Percentiles rank a stretch among this genome's conserved stretches.
Conservation (phyloP, 2,797 vertebrate genomes). For the Distichodus sexfasciatus region DNA sequence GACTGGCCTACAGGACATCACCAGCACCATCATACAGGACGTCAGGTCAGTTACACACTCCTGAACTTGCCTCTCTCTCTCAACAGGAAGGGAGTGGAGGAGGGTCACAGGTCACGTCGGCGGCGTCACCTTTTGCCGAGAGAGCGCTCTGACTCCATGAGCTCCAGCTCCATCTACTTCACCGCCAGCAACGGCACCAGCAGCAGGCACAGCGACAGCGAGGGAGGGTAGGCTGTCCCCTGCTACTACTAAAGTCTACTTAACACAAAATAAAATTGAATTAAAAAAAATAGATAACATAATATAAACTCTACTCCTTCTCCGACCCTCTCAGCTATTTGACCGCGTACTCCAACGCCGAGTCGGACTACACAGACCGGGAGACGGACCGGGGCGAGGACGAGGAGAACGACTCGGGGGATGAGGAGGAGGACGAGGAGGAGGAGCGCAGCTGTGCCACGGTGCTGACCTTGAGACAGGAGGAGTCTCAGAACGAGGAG, state of each 20-base stretch:
- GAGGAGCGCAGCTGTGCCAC: constrained; percentile 83
- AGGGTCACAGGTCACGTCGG: constrained; percentile 78
- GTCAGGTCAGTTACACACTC: constrained; percentile 80
- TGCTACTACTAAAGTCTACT: too few relatives aligned
- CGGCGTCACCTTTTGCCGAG: constrained; percentile 70
- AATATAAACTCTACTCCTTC: too few relatives aligned
- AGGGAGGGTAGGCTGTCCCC: constrained; percentile 89
- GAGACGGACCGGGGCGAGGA: constrained; percentile 81
- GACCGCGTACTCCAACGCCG: constrained; percentile 82
- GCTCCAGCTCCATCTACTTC: constrained; percentile 95
- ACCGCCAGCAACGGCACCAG: constrained; percentile 78
- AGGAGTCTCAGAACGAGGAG: constrained; percentile 76
- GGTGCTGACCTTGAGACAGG: constrained; percentile 72
- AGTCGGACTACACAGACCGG: constrained; percentile 87
- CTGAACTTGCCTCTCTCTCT: neutral
- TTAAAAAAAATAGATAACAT: too few relatives aligned
- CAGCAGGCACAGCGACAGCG: constrained; percentile 76
- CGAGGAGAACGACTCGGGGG: constrained; percentile 78
- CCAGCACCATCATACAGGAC: constrained; percentile 82
- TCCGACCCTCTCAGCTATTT: constrained; percentile 80
- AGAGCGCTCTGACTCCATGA: constrained; percentile 84
- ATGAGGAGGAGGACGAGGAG: constrained; percentile 63
- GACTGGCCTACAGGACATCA: constrained; percentile 77
- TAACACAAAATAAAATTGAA: too few relatives aligned
- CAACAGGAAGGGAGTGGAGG: constrained; percentile 83